These are phyloP conservation scores for Corythucha ciliata DNA, from an alignment of 2,888 invertebrate genomes.

Conservation along the genomic window DNA sequence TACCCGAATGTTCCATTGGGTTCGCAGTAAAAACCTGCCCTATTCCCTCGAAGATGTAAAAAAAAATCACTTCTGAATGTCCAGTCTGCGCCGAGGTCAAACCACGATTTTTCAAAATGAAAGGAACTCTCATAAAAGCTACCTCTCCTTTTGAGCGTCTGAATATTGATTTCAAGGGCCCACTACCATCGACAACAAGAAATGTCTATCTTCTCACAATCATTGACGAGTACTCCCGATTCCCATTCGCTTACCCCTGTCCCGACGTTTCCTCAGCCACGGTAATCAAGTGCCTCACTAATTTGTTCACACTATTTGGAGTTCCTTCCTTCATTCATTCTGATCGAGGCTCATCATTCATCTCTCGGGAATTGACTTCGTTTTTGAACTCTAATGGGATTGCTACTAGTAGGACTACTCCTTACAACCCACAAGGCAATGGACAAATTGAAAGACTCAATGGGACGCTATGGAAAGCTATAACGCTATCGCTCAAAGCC, in stretches of 20 bases:
- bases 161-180: constrained; percentile 20
- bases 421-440: constrained; percentile 23
- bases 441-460: constrained; percentile 20
- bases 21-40: constrained; percentile 25
- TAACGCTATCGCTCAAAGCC: constrained; percentile 6
- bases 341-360: constrained; percentile 29
- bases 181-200: constrained; percentile 7
- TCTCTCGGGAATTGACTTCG: constrained; percentile 26
- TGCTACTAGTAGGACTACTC: constrained; percentile 14
- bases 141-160: constrained; percentile 12
- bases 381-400: constrained; percentile 24
- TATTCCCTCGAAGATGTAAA: constrained; percentile 22
- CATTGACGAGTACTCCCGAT: constrained; percentile 28
- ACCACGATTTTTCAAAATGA: not conserved
- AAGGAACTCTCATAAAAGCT: constrained; percentile 11
- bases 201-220: constrained; percentile 27
- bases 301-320: constrained; percentile 21
- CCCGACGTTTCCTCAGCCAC: too few species aligned
- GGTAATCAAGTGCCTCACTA: constrained; percentile 26
- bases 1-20: constrained; percentile 28
- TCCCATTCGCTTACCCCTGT: too few species aligned
- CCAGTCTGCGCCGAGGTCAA: constrained; percentile 13
- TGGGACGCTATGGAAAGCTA: constrained; percentile 21
- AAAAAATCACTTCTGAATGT: not conserved
- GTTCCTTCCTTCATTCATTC: constrained; percentile 28